Conservation (phyloP, 2,113 vertebrate genomes). For the Rhizomys pruinosus region DNA sequence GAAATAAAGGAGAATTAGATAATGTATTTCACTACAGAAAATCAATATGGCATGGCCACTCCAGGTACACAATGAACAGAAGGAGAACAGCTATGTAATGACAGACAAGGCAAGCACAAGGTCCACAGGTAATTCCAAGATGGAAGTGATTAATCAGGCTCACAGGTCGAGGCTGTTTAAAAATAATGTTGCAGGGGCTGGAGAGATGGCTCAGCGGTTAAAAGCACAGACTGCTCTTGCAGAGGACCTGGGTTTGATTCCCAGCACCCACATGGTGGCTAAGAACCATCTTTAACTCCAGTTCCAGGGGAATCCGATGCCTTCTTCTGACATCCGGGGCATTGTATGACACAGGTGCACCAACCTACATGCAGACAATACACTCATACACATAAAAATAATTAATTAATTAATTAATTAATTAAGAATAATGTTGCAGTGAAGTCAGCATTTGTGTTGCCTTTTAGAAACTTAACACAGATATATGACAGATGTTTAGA, state of each 20-base stretch:
- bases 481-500: background rate
- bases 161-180: background rate
- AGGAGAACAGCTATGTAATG: background rate
- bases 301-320: too few species aligned
- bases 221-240: too few species aligned
- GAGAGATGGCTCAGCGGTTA: too few species aligned
- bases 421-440: background rate
- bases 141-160: background rate
- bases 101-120: background rate
- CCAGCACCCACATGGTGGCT: too few species aligned
- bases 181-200: background rate
- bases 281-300: too few species aligned
- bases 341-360: too few species aligned
- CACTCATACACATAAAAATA: too few species aligned
- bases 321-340: too few species aligned
- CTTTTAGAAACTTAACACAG: background rate
- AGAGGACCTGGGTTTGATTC: too few species aligned
- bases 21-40: background rate
- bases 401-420: too few species aligned
- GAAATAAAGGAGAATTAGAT: background rate
- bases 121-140: background rate
- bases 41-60: background rate
- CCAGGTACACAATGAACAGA: background rate
- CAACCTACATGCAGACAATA: too few species aligned
- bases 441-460: background rate